Evolutionary conservation across 2,888 invertebrate genomes (phyloP).

Genomic region (Stenotaenia linearis): DNA sequence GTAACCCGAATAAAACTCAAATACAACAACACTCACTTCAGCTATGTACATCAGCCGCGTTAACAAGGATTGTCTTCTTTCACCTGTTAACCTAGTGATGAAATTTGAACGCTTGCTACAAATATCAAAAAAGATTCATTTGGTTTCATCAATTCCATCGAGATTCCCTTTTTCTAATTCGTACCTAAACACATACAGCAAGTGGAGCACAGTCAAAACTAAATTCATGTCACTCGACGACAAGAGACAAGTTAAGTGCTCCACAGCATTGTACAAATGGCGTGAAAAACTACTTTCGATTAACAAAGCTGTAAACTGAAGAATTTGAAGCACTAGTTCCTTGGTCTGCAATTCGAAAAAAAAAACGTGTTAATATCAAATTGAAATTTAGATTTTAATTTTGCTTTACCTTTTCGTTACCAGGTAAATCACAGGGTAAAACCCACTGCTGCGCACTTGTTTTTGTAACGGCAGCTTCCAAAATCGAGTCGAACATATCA

Average conservation of each 20-base stretch:
- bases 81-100: slow-evolving; percentile 66
- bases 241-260: slow-evolving; percentile 68
- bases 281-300: slow-evolving; percentile 83
- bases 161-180: not conserved
- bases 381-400: too few relatives aligned
- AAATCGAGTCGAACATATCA: slow-evolving; percentile 66
- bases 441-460: slow-evolving; percentile 61
- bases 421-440: slow-evolving; percentile 65
- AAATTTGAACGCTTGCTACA: slow-evolving; percentile 77
- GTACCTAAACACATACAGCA: slow-evolving; percentile 71
- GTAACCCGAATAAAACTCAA: slow-evolving; percentile 15
- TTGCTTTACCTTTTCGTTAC: slow-evolving; percentile 54
- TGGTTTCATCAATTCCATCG: not conserved
- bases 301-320: slow-evolving; percentile 73
- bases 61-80: slow-evolving; percentile 64
- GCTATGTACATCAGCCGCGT: slow-evolving; percentile 69
- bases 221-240: slow-evolving; percentile 75
- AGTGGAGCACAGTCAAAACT: slow-evolving; percentile 73
- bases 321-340: slow-evolving; percentile 64
- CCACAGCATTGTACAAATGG: slow-evolving; percentile 80
- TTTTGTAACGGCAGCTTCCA: slow-evolving; percentile 65
- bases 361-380: too few relatives aligned
- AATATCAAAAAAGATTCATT: not conserved
- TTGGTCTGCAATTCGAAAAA: slow-evolving; percentile 54
- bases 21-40: slow-evolving; percentile 56